A percentile compares a stretch with the other conserved stretches of the same genome.
These are phyloP conservation scores for Pseudorhombus dupliciocellatus DNA, from an alignment of 2,113 vertebrate genomes.

Conservation along the genomic window DNA sequence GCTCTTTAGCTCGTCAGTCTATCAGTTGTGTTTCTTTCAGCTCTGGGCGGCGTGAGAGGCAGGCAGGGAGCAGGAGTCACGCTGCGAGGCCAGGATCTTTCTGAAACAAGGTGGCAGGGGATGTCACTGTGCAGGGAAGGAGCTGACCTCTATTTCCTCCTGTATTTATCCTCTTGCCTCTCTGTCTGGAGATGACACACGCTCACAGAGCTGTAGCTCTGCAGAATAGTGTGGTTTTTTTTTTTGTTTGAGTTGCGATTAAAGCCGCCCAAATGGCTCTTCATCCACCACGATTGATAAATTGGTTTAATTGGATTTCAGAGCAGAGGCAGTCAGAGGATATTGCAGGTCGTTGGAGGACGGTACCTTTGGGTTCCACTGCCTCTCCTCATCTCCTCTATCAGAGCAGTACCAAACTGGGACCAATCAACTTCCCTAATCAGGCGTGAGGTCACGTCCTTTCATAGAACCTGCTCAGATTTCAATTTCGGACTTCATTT, in stretches of 20 bases:
- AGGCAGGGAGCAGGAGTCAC: slow-evolving; percentile 35
- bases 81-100: slow-evolving; percentile 29
- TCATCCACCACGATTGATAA: slow-evolving; percentile 42
- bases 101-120: slow-evolving; percentile 40
- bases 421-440: slow-evolving; percentile 32
- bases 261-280: slow-evolving; percentile 19
- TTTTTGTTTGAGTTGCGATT: slow-evolving; percentile 22
- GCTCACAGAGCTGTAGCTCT: neutral
- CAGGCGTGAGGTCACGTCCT: slow-evolving; percentile 35
- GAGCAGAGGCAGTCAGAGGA: slow-evolving; percentile 28
- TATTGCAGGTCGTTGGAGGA: slow-evolving; percentile 22
- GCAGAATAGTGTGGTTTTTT: slow-evolving; percentile 12
- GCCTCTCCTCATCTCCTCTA: slow-evolving; percentile 16
- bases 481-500: slow-evolving; percentile 20
- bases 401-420: slow-evolving; percentile 24
- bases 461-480: slow-evolving; percentile 3
- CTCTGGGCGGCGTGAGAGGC: slow-evolving; percentile 30
- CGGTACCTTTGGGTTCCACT: slow-evolving; percentile 38
- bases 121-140: slow-evolving; percentile 38
- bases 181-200: slow-evolving; percentile 27
- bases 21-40: slow-evolving; percentile 10
- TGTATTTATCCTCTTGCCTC: slow-evolving; percentile 45
- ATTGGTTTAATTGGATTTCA: slow-evolving; percentile 52
- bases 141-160: slow-evolving; percentile 56
- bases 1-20: neutral